Percentiles rank a stretch among this genome's conserved stretches.
phyloP scores from a whole-genome alignment of 2,113 vertebrate genomes.

The Prinia subflava region DNA sequence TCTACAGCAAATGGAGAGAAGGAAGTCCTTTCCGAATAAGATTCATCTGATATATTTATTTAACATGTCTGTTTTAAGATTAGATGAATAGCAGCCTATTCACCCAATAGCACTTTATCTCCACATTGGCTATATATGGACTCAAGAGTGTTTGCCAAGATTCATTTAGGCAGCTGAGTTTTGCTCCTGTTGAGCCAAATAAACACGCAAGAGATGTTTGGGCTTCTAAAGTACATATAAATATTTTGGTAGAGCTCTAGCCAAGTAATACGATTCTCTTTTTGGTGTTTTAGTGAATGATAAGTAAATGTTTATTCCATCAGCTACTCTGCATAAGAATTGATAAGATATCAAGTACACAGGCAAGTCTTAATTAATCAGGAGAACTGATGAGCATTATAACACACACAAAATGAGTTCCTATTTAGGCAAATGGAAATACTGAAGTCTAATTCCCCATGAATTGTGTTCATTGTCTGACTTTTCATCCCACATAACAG shows the following conservation, averaged over 20 bases:
- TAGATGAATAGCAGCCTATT: background rate
- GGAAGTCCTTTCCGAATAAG: background rate
- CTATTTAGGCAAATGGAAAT: background rate
- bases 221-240: background rate
- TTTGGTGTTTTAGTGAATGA: background rate
- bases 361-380: background rate
- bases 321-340: background rate
- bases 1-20: background rate
- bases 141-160: background rate
- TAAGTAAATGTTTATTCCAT: background rate
- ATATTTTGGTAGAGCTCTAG: background rate
- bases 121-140: background rate
- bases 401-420: background rate
- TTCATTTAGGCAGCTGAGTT: background rate
- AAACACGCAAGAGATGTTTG: background rate
- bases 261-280: background rate
- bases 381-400: background rate
- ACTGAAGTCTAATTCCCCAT: background rate
- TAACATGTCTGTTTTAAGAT: background rate
- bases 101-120: background rate
- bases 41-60: constrained; percentile 5
- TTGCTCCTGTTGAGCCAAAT: background rate
- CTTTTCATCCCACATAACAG: background rate
- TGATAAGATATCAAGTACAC: background rate
- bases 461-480: background rate